phyloP scores from a whole-genome alignment of 2,113 vertebrate species.

The Solenodon paradoxus region DNA sequence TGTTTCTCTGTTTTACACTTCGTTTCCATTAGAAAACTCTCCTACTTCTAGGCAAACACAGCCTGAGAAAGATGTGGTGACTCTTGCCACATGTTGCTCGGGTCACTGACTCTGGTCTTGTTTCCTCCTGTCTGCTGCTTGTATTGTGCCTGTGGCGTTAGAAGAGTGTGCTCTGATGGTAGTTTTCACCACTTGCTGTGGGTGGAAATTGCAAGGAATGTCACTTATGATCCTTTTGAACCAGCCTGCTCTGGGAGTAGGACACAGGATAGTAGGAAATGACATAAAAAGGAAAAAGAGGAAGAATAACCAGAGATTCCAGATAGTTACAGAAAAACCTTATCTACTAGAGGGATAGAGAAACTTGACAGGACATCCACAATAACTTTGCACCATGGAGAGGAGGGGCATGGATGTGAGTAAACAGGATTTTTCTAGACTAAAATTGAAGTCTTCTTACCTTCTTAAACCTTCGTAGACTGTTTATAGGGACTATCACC shows the following conservation, averaged over 20 bases:
- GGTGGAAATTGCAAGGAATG: neutral
- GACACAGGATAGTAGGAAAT: neutral
- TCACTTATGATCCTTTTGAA: neutral
- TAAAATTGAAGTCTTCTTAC: neutral
- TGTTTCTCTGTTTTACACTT: no score
- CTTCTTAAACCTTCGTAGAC: neutral
- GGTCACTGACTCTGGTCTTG: neutral
- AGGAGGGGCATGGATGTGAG: neutral
- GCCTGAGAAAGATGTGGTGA: neutral
- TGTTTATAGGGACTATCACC: neutral
- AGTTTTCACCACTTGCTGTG: neutral
- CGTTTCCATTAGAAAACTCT: neutral
- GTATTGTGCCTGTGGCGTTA: neutral
- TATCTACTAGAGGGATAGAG: neutral
- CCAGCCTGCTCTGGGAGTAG: neutral
- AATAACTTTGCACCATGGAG: neutral
- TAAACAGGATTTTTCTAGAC: neutral
- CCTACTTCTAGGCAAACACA: neutral
- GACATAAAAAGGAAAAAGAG: neutral
- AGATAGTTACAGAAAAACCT: neutral
- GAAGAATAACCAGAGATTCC: neutral
- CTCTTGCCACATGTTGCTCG: neutral
- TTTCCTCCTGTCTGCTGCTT: neutral
- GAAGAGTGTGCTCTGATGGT: neutral
- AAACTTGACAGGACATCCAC: neutral